Conservation (phyloP, 2,888 invertebrate species). For the Cyclophora punctaria region DNA sequence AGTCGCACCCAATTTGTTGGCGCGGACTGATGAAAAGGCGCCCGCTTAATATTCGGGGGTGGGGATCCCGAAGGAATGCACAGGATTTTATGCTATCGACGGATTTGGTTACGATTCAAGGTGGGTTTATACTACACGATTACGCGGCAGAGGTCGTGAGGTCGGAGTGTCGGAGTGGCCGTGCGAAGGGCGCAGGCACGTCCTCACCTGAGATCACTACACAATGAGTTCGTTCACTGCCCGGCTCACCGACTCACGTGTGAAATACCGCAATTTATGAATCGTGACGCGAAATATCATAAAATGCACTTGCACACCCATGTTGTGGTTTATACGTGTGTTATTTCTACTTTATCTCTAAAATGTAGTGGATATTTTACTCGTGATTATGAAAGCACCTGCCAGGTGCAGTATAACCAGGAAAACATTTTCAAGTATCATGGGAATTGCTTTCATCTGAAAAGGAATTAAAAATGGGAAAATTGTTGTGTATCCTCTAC, state of each 20-base stretch:
- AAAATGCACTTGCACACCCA: conserved; percentile 6
- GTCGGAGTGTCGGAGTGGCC: conserved; percentile 7
- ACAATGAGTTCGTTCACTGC: background rate
- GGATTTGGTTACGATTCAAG: conserved; percentile 15
- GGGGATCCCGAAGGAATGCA: conserved; percentile 25
- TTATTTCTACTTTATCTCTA: too few relatives aligned
- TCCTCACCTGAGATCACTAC: background rate
- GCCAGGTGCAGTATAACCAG: too few relatives aligned
- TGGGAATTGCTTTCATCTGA: too few relatives aligned
- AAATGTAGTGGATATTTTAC: too few relatives aligned
- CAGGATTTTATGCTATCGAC: conserved; percentile 29
- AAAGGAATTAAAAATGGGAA: too few relatives aligned
- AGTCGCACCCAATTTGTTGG: conserved; percentile 44
- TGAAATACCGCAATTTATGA: background rate
- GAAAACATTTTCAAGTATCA: too few relatives aligned
- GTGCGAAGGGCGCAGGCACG: background rate
- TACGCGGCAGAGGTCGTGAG: conserved; percentile 6
- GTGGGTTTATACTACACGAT: conserved; percentile 10
- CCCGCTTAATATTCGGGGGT: conserved; percentile 31
- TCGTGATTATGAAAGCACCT: too few relatives aligned
- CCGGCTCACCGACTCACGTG: background rate
- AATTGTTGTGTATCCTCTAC: too few relatives aligned
- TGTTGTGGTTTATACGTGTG: too few relatives aligned
- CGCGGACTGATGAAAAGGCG: conserved; percentile 43
- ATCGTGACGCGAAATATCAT: conserved; percentile 4